Conservation (phyloP, 2,113 vertebrate species). For the Microcebus ravelobensis region DNA sequence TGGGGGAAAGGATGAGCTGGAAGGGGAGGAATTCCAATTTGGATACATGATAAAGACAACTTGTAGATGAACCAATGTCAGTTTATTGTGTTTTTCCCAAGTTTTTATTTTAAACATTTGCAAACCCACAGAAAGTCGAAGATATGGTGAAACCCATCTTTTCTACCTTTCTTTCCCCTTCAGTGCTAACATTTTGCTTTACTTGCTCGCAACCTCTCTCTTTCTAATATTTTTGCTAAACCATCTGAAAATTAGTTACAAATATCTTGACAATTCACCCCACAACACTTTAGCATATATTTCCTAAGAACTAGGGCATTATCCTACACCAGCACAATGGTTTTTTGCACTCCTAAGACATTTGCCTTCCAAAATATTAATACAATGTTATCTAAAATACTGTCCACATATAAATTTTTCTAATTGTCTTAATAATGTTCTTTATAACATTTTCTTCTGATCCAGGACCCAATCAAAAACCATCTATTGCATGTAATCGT, state of each 20-base stretch:
- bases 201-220: background rate
- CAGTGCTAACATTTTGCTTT: background rate
- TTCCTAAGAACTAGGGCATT: background rate
- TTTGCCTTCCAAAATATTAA: background rate
- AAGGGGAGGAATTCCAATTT: background rate
- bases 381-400: background rate
- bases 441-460: slow-evolving; percentile 1
- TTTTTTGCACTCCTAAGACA: background rate
- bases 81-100: background rate
- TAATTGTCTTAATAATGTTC: background rate
- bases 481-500: background rate
- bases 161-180: background rate
- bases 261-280: background rate
- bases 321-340: background rate
- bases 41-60: background rate
- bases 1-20: background rate
- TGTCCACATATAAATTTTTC: background rate
- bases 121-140: background rate
- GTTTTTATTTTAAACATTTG: slow-evolving; percentile 30
- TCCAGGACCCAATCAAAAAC: background rate
- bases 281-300: background rate
- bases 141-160: background rate
- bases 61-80: background rate
- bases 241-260: background rate
- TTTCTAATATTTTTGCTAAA: slow-evolving; percentile 2